phyloP scores from a whole-genome alignment of 2,797 vertebrate genomes.

The Nyctibius grandis region DNA sequence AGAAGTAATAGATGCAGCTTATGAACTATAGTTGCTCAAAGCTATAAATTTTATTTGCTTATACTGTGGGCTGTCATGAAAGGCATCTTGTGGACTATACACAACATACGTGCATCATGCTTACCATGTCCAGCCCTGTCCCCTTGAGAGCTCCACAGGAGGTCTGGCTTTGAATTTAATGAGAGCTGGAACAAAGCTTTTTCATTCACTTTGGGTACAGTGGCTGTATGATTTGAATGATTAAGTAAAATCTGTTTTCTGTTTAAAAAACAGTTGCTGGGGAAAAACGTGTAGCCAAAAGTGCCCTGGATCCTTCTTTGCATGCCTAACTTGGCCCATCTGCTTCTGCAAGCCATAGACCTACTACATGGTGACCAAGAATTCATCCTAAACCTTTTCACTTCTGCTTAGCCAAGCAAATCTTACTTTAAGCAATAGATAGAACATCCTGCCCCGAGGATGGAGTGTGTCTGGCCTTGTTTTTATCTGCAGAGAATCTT shows the following conservation, averaged over 20 bases:
- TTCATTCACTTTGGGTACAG: slow-evolving; percentile 4
- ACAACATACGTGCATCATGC: not conserved
- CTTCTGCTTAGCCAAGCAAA: not conserved
- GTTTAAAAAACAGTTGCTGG: slow-evolving; percentile 10
- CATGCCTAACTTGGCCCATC: slow-evolving; percentile 2
- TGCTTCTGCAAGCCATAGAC: slow-evolving; percentile 31
- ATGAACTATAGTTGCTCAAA: slow-evolving; percentile 38
- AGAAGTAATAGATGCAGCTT: slow-evolving; percentile 42
- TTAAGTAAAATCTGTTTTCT: slow-evolving; percentile 19
- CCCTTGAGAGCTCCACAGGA: not conserved
- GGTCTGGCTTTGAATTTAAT: slow-evolving; percentile 18
- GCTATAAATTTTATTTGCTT: slow-evolving; percentile 60
- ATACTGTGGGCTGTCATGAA: not conserved
- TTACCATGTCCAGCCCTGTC: not conserved
- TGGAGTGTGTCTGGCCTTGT: not conserved
- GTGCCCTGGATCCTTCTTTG: slow-evolving; percentile 17
- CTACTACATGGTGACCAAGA: not conserved
- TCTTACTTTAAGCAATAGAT: not conserved
- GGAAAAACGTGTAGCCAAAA: not conserved
- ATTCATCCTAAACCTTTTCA: slow-evolving; percentile 5
- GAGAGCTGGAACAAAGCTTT: slow-evolving; percentile 6
- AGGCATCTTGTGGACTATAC: not conserved
- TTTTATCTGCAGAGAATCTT: slow-evolving; percentile 9
- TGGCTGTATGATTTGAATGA: slow-evolving; percentile 28
- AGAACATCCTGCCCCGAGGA: not conserved